Conservation (phyloP, 2,113 vertebrate genomes). For the Scortum barcoo region DNA sequence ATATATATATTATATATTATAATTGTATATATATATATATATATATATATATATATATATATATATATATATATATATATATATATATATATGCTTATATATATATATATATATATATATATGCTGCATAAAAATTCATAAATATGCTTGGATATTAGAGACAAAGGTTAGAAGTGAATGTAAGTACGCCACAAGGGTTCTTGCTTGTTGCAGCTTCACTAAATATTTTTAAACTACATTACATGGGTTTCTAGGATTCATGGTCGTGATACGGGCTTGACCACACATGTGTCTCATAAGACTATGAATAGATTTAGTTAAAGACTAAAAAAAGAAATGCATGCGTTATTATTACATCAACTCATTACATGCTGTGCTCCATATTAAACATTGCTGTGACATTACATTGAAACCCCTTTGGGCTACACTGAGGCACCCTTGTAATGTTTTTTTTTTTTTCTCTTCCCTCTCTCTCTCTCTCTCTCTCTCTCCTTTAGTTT, state of each 20-base stretch:
- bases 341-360: constrained; percentile 76
- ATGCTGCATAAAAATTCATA: not conserved
- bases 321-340: constrained; percentile 43
- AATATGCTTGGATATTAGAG: not conserved
- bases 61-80: not conserved
- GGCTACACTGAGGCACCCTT: constrained; percentile 67
- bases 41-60: not conserved
- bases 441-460: constrained; percentile 77
- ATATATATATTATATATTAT: not conserved
- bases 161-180: not conserved
- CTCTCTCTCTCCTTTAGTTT: constrained; percentile 61
- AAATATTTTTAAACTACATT: constrained; percentile 20
- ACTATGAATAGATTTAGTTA: constrained; percentile 48
- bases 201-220: not conserved
- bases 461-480: constrained; percentile 34
- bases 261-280: constrained; percentile 21
- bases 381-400: constrained; percentile 72
- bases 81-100: not conserved
- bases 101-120: not conserved
- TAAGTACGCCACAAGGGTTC: too few species aligned
- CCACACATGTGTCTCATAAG: constrained; percentile 41
- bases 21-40: not conserved
- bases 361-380: constrained; percentile 67
- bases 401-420: constrained; percentile 83
- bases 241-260: not conserved